Base-by-base conservation (phyloP, 2,113 vertebrate genomes). In the Ophthalmolycus amberensis region DNA sequence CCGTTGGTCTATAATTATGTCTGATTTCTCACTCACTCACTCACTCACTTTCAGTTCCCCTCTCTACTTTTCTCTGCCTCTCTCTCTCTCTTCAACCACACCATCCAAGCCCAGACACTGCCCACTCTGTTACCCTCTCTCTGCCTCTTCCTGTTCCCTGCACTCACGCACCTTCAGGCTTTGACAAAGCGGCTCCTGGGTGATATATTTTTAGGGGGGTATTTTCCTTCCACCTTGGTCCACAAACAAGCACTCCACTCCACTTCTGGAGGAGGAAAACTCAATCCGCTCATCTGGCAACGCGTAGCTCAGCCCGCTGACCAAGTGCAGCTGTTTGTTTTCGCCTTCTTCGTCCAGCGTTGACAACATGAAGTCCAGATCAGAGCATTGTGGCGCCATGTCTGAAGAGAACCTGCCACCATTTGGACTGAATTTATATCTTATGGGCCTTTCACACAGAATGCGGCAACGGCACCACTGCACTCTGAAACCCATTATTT, bases 151-250 rank as follows among this genome's bases (percentile, higher is more conserved):
- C 56, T 38, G 22, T 4, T 68, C 46, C 62, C 60, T 63, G 44
- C 66, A 9, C 74, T 59, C 46, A 5, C 37, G 16, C 62, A 38
- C 70, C 38, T 32, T 63, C 27, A 32, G 46, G 27, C 44, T 71
- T 52, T 48, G 71, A 89, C 80, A 86, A 75, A 90, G 81, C 64
- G 58, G 67, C 78, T 75, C 56, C 72, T 70, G 71, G 69, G 66
- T 29, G 88, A 77, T 90, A 91, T 94, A 90, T 93, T 94, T 90
- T 34, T 34, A 6, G 34, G 34, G 92, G 79, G 70, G 52, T 63
- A 48, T 88, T 89, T 85, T 83, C 68, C 83, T 82, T 78, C 85
- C 91, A 88, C 82, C 84, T 90, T 89, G 75, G 84, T 93, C 92
- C 89, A 89, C 89, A 94, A 94, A 91, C 89, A 92, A 83, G 73